Base-by-base conservation (phyloP, 2,888 invertebrate genomes). In the Copidosoma aretas region DNA sequence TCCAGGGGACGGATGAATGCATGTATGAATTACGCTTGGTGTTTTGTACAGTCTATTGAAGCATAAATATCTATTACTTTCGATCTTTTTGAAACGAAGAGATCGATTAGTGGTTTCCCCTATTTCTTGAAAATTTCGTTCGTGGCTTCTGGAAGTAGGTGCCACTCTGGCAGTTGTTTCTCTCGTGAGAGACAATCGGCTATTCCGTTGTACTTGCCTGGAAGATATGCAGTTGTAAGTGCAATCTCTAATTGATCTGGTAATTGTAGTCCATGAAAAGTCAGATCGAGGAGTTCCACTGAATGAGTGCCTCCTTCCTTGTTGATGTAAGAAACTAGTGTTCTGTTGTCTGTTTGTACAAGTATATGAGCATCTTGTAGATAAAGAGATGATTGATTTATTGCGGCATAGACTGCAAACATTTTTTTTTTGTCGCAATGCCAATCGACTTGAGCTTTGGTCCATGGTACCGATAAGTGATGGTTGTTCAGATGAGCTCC, bases 171-270 rank as follows among this genome's bases (percentile, higher is more conserved):
- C 0, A 70, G 62, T 2, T 49, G 1, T 14, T 51, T 72, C 12
- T 49, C 25, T 49, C 73, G 49, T 1, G 78, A 79, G 1, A 78
- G 71, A 10, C 73, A 66, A 54, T 78, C 77, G 5, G 78, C 77
- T 25, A 77, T 76, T 2, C 75, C 74, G 64, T 80, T 79, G 78
- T 75, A 77, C n/a, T 68, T 64, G 10, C 77, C 77, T 22, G 78
- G 77, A 10, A 78, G 70, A 60, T 75, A 75, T 12, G 56, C 64
- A 32, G 74, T 74, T 57, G 75, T 65, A 2, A 79, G 58, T 1
- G 61, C 68, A 25, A 75, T 70, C 14, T 73, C 41, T 39, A 70
- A 17, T 14, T 8, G 21, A 25, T 74, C 68, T 10, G 68, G 54
- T 19, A 68, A 17, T 21, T 49, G 10, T 3, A 74, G 65, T 1